Evolutionary conservation across 2,888 invertebrate genomes (phyloP).

Genomic region (Drosophila flavopinicola): DNA sequence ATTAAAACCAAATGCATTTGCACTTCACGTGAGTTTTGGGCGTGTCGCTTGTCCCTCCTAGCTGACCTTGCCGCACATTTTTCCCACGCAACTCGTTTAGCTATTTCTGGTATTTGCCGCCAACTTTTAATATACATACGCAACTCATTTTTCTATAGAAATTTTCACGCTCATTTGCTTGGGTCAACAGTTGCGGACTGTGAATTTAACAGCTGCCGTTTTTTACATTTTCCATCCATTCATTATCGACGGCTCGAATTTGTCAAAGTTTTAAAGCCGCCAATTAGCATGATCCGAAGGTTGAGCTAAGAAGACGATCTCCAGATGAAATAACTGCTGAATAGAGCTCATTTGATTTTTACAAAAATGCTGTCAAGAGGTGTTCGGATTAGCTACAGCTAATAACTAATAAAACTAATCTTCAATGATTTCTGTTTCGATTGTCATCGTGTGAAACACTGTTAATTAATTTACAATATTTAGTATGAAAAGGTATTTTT

Average conservation of each 20-base stretch:
- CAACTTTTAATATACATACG: constrained; percentile 22
- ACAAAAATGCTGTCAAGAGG: constrained; percentile 13
- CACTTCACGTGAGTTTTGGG: constrained; percentile 50
- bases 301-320: constrained; percentile 2
- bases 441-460: constrained; percentile 14
- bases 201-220: constrained; percentile 15
- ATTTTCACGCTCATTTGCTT: constrained; percentile 58
- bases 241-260: constrained; percentile 34
- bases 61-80: constrained; percentile 36
- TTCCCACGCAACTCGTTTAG: constrained; percentile 51
- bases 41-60: constrained; percentile 27
- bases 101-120: constrained; percentile 9
- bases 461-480: not conserved
- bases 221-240: constrained; percentile 5
- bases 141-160: constrained; percentile 8
- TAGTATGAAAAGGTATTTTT: not conserved
- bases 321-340: constrained; percentile 16
- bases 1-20: constrained; percentile 71
- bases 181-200: constrained; percentile 42
- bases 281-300: constrained; percentile 62
- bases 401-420: constrained; percentile 7
- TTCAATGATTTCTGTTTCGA: constrained; percentile 1
- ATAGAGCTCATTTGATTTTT: constrained; percentile 25
- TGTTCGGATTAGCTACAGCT: constrained; percentile 25
- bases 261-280: constrained; percentile 41